Conservation (phyloP, 2,113 vertebrate genomes). For the Melanotaenia duboulayi region DNA sequence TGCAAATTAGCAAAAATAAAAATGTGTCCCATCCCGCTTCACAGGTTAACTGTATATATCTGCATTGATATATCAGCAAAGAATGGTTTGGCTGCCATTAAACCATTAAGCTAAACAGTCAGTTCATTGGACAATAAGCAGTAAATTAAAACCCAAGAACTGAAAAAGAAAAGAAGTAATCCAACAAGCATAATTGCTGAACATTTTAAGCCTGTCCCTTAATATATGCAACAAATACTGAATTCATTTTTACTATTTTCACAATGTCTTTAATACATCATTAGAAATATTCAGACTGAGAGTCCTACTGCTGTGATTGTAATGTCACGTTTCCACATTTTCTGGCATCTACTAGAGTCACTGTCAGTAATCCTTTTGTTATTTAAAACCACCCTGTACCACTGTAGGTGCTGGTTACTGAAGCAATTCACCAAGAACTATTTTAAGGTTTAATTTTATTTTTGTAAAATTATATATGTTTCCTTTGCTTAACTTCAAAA, state of each 20-base stretch:
- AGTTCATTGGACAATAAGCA: background rate
- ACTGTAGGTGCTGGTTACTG: no score
- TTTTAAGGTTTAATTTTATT: no score
- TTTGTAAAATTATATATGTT: no score
- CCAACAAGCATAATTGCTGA: background rate
- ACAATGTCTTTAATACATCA: background rate
- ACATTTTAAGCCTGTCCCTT: background rate
- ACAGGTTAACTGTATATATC: no score
- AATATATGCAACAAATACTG: background rate
- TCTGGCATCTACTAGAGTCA: no score
- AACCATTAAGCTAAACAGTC: background rate
- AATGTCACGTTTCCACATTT: no score
- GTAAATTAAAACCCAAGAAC: background rate
- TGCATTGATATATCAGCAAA: no score
- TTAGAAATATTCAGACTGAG: background rate
- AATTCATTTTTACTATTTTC: background rate
- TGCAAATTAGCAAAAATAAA: slow-evolving; percentile 2
- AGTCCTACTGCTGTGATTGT: background rate
- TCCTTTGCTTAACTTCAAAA: no score
- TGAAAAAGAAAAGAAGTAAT: background rate
- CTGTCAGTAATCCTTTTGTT: no score
- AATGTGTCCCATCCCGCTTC: no score
- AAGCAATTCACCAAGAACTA: no score
- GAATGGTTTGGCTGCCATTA: background rate
- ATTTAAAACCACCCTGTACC: no score